Evolutionary conservation across 2,888 invertebrate genomes (phyloP).

Genomic region (Andrena dorsata): DNA sequence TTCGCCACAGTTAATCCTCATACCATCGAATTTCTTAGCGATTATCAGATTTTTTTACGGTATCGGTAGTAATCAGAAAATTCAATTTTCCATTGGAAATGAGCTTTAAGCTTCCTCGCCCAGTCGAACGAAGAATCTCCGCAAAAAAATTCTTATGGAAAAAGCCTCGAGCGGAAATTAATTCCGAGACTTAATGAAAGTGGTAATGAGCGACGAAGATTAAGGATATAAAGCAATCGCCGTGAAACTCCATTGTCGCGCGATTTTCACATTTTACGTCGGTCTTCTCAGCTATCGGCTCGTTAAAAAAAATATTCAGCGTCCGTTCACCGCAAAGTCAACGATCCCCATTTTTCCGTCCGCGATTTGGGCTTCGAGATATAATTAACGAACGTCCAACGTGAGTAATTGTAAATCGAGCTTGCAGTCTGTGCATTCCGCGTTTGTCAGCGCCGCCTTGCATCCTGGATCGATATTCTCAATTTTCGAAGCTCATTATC

Average conservation of each 20-base stretch:
- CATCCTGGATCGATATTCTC: slow-evolving; percentile 44
- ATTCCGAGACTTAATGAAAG: slow-evolving; percentile 55
- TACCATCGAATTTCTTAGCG: background rate
- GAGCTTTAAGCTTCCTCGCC: slow-evolving; percentile 22
- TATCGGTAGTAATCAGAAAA: slow-evolving; percentile 15
- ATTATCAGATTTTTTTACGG: slow-evolving; percentile 1
- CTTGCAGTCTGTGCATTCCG: background rate
- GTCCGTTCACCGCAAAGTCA: slow-evolving; percentile 5
- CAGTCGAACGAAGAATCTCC: background rate
- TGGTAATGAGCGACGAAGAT: slow-evolving; percentile 65
- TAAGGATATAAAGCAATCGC: slow-evolving; percentile 59
- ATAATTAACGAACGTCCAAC: background rate
- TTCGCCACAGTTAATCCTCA: background rate
- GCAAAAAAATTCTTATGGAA: slow-evolving; percentile 35
- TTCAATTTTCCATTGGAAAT: slow-evolving; percentile 31
- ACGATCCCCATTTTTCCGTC: background rate
- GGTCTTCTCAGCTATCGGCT: background rate
- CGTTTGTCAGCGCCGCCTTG: slow-evolving; percentile 18
- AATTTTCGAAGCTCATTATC: slow-evolving; percentile 42
- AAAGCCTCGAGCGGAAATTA: slow-evolving; percentile 57
- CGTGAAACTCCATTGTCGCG: slow-evolving; percentile 38
- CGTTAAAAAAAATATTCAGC: background rate
- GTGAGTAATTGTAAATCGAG: slow-evolving; percentile 4
- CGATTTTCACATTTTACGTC: slow-evolving; percentile 45
- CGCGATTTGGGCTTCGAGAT: background rate